Base-by-base conservation (phyloP, 2,888 invertebrate species). In the Chrysopilus asiliformis region DNA sequence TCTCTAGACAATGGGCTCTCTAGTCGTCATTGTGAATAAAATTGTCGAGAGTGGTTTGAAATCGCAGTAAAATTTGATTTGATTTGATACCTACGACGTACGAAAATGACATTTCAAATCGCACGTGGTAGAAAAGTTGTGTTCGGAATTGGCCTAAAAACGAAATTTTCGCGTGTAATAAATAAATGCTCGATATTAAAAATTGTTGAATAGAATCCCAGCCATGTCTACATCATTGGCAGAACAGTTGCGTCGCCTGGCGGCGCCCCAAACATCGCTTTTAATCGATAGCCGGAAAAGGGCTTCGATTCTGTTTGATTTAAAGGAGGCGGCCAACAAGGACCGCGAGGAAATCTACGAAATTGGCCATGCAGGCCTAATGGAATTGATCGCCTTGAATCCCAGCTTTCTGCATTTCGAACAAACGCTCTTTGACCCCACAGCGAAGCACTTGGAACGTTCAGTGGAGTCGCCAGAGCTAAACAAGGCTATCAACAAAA, bases 261-360 rank as follows among this genome's bases (percentile, higher is more conserved):
- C 75, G 27, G 72, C 74, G 3, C 89, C 90, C 0, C 85, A 90
- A 57, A 77, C 85, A 1, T 60, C 71, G 3, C 55, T 76, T 4
- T 64, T 83, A 20, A 61, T 68, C 34, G 76, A 79, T 51, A 72
- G 74, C 38, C 79, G 75, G 48, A 78, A 73, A 49, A 72, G 76
- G 31, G 71, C 79, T 9, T 94, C 95, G 0, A 70, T 97, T 46
- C 64, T 97, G 2, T 97, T 94, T 57, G 82, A 89, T 52, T 76
- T 82, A 0, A 82, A 81, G 53, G 90, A 93, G 60, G 95, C 94
- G 0, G 87, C 90, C 0, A 72, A 73, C 27, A 76, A 90, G 50
- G 85, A 86, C 51, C 73, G 79, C 33, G 82, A 87, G 45, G 82
- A 82, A 0, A 79, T 91, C 47, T 86, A 77, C 58, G 81, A 86